Base-by-base conservation (phyloP, 2,797 vertebrate species). In the Halcyon smyrnensis region DNA sequence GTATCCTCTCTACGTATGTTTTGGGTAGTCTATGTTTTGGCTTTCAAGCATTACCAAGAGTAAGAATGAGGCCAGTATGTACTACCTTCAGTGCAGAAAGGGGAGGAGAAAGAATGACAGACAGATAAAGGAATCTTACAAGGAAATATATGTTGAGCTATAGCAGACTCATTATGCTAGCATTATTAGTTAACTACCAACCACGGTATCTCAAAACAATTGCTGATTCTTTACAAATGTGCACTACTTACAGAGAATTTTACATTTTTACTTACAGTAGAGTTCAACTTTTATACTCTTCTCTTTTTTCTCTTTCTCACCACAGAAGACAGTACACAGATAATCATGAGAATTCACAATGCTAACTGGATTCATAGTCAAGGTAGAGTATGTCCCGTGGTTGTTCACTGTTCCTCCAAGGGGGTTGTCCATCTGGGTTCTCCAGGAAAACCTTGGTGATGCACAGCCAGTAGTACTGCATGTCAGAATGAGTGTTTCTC, bases 181-280 rank as follows among this genome's bases (percentile, higher is more conserved):
- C n/a, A 13, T 25, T 73, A 59, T 18, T 74, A 78, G 27, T 62
- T 84, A 87, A 75, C 60, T 63, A 34, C 15, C 25, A 87, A 54
- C 12, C 14, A 43, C 7, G 3, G 17, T 14, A 83, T 16, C 45
- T 64, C 70, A 56, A 60, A 83, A 27, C 14, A 76, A 65, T 27
- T 76, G 25, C 0, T 21, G 24, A 50, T 8, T 37, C 63, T 71
- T 74, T 70, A 41, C 3, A 2, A 64, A 59, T 2, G 2, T 36
- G 5, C 50, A 69, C 12, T 73, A 73, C 24, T 78, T 51, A 60
- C n/a, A 62, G 39, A 67, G 17, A 45, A 69, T 51, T 39, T 70
- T 46, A 73, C 16, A 63, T 27, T 82, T 90, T 48, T 77, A 99
- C 99, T 99, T 98, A 99, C 99, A 98, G 96, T 98, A 99, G 74